Conservation (phyloP, 2,113 vertebrate species). For the Prietella phreatophila region DNA sequence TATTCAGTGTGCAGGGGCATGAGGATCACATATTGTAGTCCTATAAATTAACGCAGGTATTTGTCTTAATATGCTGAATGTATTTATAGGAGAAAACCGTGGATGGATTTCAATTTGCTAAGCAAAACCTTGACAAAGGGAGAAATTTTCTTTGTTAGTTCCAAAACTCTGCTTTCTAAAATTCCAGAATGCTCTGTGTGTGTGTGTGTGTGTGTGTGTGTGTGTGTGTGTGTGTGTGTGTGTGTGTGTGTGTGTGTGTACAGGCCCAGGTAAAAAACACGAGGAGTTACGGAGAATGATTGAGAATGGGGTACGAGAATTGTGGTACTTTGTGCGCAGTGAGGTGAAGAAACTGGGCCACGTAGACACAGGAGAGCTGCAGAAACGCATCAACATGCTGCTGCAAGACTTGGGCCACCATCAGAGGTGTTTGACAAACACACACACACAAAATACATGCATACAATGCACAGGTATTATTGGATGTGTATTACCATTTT, state of each 20-base stretch:
- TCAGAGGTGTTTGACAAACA: constrained; percentile 74
- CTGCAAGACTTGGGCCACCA: constrained; percentile 84
- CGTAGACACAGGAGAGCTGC: constrained; percentile 76
- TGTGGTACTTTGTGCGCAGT: constrained; percentile 88
- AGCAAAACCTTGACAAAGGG: neutral
- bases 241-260: constrained; percentile 17
- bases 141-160: no score
- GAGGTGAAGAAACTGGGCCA: constrained; percentile 83
- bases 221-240: neutral
- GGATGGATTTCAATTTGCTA: no score
- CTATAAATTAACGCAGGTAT: neutral
- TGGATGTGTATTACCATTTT: neutral
- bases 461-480: neutral
- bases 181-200: neutral
- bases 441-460: neutral
- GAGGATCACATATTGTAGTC: neutral
- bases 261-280: constrained; percentile 81
- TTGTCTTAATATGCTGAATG: neutral
- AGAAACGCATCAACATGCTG: constrained; percentile 78
- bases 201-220: neutral
- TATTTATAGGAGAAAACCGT: neutral
- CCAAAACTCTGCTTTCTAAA: no score
- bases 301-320: constrained; percentile 85
- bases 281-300: constrained; percentile 81
- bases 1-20: neutral